Conservation (phyloP, 1,140 invertebrate species). For the Leptopilina boulardi region DNA sequence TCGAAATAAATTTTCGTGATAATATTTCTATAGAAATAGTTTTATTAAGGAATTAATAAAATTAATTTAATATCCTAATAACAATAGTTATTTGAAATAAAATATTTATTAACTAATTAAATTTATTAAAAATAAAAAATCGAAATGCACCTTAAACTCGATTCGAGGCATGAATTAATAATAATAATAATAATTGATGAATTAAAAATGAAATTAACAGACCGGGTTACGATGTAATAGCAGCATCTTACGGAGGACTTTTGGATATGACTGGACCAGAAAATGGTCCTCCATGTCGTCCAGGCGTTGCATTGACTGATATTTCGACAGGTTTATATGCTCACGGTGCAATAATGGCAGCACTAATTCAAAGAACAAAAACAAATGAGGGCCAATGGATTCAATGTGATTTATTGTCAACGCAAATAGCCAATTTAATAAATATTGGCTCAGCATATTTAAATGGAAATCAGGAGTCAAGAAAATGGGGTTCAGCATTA, state of each 20-base stretch:
- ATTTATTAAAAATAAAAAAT: no score
- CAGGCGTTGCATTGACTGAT: conserved; percentile 95
- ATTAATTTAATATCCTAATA: no score
- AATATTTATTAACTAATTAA: no score
- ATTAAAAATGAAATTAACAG: conserved; percentile 70
- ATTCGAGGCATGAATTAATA: no score
- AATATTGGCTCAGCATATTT: conserved; percentile 95
- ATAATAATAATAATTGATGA: no score
- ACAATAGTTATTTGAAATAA: no score
- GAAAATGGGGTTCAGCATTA: conserved; percentile 92
- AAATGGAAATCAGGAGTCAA: conserved; percentile 87
- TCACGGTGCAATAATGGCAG: conserved; percentile 96
- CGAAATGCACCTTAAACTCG: no score
- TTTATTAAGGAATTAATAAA: no score
- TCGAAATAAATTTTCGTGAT: no score
- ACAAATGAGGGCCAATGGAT: conserved; percentile 94
- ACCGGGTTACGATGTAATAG: conserved; percentile 97
- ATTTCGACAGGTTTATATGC: conserved; percentile 95
- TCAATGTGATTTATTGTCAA: conserved; percentile 94
- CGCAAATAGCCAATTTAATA: conserved; percentile 91
- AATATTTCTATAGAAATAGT: no score
- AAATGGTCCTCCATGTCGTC: conserved; percentile 88
- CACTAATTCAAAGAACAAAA: conserved; percentile 85
- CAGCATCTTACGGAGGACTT: conserved; percentile 93
- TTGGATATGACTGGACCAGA: conserved; percentile 91